phyloP scores from a whole-genome alignment of 2,888 invertebrate species.

The Encarsia formosa region DNA sequence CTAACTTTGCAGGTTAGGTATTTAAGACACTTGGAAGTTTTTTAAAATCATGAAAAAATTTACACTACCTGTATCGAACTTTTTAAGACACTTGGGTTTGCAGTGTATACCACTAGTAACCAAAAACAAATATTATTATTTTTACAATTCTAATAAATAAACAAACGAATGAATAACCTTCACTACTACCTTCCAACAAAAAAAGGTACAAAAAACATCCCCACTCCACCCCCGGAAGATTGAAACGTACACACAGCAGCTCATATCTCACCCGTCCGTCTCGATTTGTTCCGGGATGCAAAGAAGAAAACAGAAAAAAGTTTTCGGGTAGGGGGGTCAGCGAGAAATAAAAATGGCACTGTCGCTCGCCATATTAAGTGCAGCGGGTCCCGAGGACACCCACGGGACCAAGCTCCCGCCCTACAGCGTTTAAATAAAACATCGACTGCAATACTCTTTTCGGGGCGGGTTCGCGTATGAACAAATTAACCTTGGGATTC shows the following conservation, averaged over 20 bases:
- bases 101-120: no score
- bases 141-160: no score
- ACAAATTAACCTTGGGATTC: conserved; percentile 22
- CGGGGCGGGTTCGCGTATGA: conserved; percentile 5
- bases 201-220: no score
- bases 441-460: conserved; percentile 45
- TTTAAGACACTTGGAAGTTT: no score
- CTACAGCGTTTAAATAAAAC: conserved; percentile 49
- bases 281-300: conserved; percentile 11
- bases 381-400: conserved; percentile 42
- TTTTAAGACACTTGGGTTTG: no score
- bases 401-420: conserved; percentile 44
- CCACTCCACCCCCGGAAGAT: neutral
- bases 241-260: neutral
- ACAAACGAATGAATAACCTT: neutral
- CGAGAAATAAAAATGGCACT: conserved; percentile 47
- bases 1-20: no score
- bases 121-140: no score
- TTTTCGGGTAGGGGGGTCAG: neutral
- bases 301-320: neutral
- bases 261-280: conserved; percentile 23
- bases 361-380: conserved; percentile 47
- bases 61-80: no score
- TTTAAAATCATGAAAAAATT: no score
- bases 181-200: neutral